Conservation (phyloP, 1,140 invertebrate genomes). For the Caenorhabditis elegans region WBcel235 BX284603.4:6895001-6895500, state of each 20-base stretch:
- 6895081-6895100: background rate
- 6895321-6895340: slow-evolving; percentile 4
- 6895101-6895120: background rate
- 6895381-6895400: background rate
- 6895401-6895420: background rate
- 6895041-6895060: background rate
- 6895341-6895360: background rate
- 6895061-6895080: background rate
- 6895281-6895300: background rate
- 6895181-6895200: background rate
- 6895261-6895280: background rate
- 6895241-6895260: slow-evolving; percentile 12
- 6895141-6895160: background rate
- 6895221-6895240: background rate
- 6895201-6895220: background rate
- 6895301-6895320: background rate
- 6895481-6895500: background rate
- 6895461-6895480: background rate
- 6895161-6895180: no score
- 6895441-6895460: background rate
- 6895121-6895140: background rate
- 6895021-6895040: background rate
- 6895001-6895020: background rate
- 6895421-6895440: background rate
- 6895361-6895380: background rate